Conservation (phyloP, 2,888 invertebrate genomes). For the Eurytoma californica region DNA sequence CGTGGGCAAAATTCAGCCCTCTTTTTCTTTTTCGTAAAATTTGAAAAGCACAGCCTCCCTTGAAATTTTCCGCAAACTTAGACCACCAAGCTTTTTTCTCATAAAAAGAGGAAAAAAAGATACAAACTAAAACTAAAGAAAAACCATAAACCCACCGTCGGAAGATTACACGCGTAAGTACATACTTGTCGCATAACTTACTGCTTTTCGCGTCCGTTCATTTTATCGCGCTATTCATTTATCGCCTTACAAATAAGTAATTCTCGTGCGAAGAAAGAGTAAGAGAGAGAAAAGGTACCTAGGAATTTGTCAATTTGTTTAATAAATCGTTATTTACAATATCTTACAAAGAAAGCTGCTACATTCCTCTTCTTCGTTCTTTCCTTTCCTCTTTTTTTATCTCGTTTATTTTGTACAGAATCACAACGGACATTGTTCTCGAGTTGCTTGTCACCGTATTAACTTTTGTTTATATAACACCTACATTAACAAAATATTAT, state of each 20-base stretch:
- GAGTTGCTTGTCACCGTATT: conserved; percentile 59
- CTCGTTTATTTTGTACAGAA: conserved; percentile 65
- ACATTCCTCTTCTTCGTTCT: conserved; percentile 67
- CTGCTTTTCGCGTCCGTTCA: conserved; percentile 57
- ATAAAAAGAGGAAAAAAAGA: conserved; percentile 22
- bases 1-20: conserved; percentile 11
- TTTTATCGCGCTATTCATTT: conserved; percentile 58
- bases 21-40: conserved; percentile 20
- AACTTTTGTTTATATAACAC: conserved; percentile 66
- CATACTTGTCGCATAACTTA: conserved; percentile 53
- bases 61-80: conserved; percentile 45
- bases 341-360: conserved; percentile 74
- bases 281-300: conserved; percentile 67
- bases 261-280: conserved; percentile 65
- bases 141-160: conserved; percentile 40
- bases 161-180: conserved; percentile 55
- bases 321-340: conserved; percentile 75
- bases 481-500: conserved; percentile 72
- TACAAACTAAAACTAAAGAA: conserved; percentile 10
- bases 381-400: conserved; percentile 63
- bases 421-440: conserved; percentile 61
- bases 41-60: conserved; percentile 41
- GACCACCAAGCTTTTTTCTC: conserved; percentile 43
- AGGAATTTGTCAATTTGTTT: conserved; percentile 73
- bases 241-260: conserved; percentile 63